Base-by-base conservation (phyloP, 2,888 invertebrate genomes). In the Oeneis ivallda region DNA sequence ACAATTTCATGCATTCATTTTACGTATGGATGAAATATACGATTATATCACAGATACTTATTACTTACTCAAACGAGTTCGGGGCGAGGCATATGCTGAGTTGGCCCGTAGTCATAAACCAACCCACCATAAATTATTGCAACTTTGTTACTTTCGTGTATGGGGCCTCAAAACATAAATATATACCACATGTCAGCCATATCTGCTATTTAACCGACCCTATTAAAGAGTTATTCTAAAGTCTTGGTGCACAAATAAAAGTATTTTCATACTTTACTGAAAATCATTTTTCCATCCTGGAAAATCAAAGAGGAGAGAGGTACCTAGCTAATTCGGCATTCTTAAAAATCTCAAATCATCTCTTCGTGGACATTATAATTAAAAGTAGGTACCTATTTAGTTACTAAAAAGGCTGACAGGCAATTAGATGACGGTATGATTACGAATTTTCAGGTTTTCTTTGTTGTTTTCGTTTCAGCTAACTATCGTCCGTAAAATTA, bases 1-100 rank as follows among this genome's bases (percentile, higher is more conserved):
- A 2, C 26, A 26, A 1, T 26, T 2, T 26, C 26, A 26, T 26
- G 26, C 26, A 26, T 5, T 26, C 26, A 26, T 1, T n/a, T 26
- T 41, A n/a, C 11, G 13, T 43, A 37, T 8, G 9, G 37, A 8
- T 9, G 7, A 37, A 7, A 37, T 37, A 9, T 37, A 37, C 7
- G 9, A 8, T 8, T 37, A 1, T 32, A 58, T 47, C 58, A 58
- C 45, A 47, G 58, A 68, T 62, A 68, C 37, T 37, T 37, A 37
- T 37, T 37, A 37, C 37, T 37, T 7, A 68, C 69, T 69, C 66
- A 62, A 70, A 71, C 66, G 70, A 76, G 74, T 74, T 72, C 72
- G 68, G 77, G 73, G 74, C 74, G 72, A 81, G 80, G 80, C 84
- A 89, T 88, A 86, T 87, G 89, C 85, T 85, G 89, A 86, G 85